Percentiles rank a stretch among this genome's conserved stretches.
phyloP scores from a whole-genome alignment of 2,113 vertebrate genomes.

The Oostethus manadensis region DNA sequence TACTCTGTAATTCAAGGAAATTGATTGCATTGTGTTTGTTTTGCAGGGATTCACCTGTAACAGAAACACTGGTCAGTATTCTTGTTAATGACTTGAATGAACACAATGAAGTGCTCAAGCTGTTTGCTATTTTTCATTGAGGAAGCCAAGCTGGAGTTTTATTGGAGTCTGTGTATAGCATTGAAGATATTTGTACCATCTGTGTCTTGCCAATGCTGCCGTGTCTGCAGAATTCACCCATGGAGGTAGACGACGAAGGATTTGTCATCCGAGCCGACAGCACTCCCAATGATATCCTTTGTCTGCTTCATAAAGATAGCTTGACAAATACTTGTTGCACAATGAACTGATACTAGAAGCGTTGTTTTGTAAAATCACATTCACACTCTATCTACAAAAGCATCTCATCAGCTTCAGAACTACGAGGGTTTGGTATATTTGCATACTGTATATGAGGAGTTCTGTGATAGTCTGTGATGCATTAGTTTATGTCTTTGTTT shows the following conservation, averaged over 20 bases:
- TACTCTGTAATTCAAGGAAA: not conserved
- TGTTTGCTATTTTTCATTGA: not conserved
- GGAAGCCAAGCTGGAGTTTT: not conserved
- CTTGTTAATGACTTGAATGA: not conserved
- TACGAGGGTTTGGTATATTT: not conserved
- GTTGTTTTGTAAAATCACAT: not conserved
- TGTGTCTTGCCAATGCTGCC: slow-evolving; percentile 7
- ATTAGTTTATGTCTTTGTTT: not conserved
- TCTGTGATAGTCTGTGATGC: not conserved
- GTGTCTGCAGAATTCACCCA: slow-evolving; percentile 73
- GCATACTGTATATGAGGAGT: not conserved
- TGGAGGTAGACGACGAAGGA: slow-evolving; percentile 91
- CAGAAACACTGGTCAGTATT: slow-evolving; percentile 59
- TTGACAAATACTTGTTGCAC: not conserved
- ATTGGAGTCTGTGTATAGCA: slow-evolving; percentile 9
- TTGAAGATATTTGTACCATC: slow-evolving; percentile 5
- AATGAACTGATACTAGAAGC: not conserved
- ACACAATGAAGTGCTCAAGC: not conserved
- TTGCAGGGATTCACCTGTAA: slow-evolving; percentile 63
- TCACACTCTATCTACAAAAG: not conserved
- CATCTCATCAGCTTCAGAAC: not conserved
- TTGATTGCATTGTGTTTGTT: slow-evolving; percentile 11
- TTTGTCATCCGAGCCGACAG: slow-evolving; percentile 85
- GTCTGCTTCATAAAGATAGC: not conserved
- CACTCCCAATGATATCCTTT: slow-evolving; percentile 85